Base-by-base conservation (phyloP, 2,888 invertebrate genomes). In the Pelosia muscerda region DNA sequence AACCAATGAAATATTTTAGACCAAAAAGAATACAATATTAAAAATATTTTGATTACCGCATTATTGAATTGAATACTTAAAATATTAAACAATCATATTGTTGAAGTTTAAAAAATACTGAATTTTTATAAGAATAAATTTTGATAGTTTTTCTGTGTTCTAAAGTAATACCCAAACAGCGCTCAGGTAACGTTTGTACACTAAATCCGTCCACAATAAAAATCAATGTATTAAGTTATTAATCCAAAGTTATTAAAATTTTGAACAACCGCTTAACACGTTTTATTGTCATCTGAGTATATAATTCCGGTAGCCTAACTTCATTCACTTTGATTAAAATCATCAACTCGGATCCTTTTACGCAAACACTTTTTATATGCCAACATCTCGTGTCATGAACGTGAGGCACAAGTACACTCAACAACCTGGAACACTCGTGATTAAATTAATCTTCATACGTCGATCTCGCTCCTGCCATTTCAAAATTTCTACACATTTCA, bases 391-490 rank as follows among this genome's bases (percentile, higher is more conserved):
- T 68, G 74, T 76, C 74, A 63, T 67, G 58, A 67, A 72, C 65
- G 63, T 26, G 23, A 69, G 65, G 71, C 65, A 63, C 54, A 69
- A 80, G 77, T 57, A 53, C 71, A 70, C 78, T 75, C 60, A n/a
- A 77, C 75, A 75, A 65, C 66, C 59, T 57, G 65, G 63, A 74
- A 74, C 68, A 67, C 69, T 59, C 49, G 59, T 66, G 76, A 77
- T 80, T 73, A 80, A 80, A 77, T 78, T 80, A 80, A 80, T 80
- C 78, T 80, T 73, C 65, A 66, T 61, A 59, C 71, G 78, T 75
- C 75, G 68, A 80, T 80, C 80, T 75, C 70, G 5, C 66, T 23
- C 53, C 70, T 49, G 65, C 69, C 68, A 69, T 78, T 73, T 70
- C 75, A 69, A 74, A 75, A 80, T 74, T 73, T 61, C 60, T 59